Evolutionary conservation across 2,113 vertebrate genomes (phyloP), one percentile per base, ranked within the genome.

Genomic region (Ciconia stormi): DNA sequence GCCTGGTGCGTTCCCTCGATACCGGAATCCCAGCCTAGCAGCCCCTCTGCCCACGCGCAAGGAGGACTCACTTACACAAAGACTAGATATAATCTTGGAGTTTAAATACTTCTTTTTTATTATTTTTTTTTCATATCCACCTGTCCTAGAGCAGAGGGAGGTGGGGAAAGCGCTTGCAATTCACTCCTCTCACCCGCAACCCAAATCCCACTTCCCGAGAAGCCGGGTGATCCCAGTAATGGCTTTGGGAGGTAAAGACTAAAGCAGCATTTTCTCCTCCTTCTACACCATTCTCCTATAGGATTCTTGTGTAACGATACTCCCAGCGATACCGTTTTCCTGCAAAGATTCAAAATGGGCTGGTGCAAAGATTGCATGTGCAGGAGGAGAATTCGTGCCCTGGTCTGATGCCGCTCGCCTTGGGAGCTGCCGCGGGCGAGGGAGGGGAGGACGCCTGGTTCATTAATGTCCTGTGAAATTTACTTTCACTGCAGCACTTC

Each of bases 401-500:
- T 10, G 27, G 12, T 20, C 26, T 86, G 71, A 47, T 11, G 19
- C 32, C 0, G 0, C 40, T 53, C 4, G 1, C 66, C 22, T 32
- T 0, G 0, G 72, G 50, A 63, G 12, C 53, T 59, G 72, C 80
- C 0, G 1, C 1, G 23, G 36, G 34, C 1, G 3, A 80, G 46
- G 80, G 47, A 46, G 34, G 17, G 36, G 44, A 59, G 13, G 66
- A 58, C 2, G 8, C 34, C 21, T 0, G 0, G 4, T 14, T 86
- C 61, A 44, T 67, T 74, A 78, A 36, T 6, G 16, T 47, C 53
- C 66, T 1, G 10, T 6, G 47, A 79, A 84, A 82, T 87, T 89
- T 42, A 47, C 61, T 96, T 94, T 67, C 56, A 42, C 72, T 78
- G 69, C 65, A 84, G 27, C 59, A 50, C 52, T 84, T 91, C 47